Base-by-base conservation (phyloP, 2,113 vertebrate genomes). In the Austrofundulus limnaeus region DNA sequence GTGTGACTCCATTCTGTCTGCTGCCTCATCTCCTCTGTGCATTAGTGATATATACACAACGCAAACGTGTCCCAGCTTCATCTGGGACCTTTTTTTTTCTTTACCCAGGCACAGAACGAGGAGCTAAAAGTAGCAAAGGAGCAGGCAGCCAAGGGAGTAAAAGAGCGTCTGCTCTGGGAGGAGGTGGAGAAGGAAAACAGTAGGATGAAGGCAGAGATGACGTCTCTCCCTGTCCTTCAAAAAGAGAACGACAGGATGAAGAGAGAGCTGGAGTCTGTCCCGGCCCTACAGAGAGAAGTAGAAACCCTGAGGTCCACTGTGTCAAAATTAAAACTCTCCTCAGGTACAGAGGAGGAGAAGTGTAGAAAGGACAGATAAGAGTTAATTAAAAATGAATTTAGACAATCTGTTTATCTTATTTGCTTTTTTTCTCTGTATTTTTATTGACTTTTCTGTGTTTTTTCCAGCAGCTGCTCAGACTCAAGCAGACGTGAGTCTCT, bases 201-300 rank as follows among this genome's bases (percentile, higher is more conserved):
- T 86, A 87, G 78, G 86, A 84, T 91, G 75, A 89, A 85, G 86
- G 86, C 70, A 80, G 78, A 91, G 77, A 52, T 87, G 70, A 77
- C 84, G 20, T 85, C 83, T 75, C 64, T 91, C 46, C 83, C 86
- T 85, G 72, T 76, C 49, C 86, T 91, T 83, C 89, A 91, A 66
- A 87, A 85, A 79, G 90, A 90, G 45, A 88, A 86, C 57, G 80
- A 87, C 64, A 83, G 63, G 78, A 81, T 92, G 84, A 83, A 82
- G 85, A 88, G 38, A 51, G 93, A 95, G 13, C 77, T 88, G 19
- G 72, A 92, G 0, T 88, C 90, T 0, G 88, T 95, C 57, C 78
- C 41, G 0, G 76, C 83, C 0, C 85, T 95, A 23, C 91, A 85
- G 63, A 89, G 86, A 0, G 93, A 97, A 78, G 72, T 95, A 75